Conservation (phyloP, 2,113 vertebrate species). For the Ptilorrhoa leucosticta region DNA sequence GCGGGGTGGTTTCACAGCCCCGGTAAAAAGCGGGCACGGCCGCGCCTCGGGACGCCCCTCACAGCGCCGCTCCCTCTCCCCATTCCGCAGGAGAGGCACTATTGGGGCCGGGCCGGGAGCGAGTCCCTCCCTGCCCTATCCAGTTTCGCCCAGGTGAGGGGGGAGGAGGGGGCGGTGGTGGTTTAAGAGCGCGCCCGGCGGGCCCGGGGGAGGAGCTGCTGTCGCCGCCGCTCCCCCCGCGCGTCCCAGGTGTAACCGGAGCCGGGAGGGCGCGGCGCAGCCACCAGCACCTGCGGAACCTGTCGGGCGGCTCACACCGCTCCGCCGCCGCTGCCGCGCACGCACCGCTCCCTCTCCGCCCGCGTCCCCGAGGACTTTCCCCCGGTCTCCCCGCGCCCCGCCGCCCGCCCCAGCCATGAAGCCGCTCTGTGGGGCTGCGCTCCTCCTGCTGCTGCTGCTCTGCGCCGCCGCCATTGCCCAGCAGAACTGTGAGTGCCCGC, state of each 20-base stretch:
- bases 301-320: constrained; percentile 14
- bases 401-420: not conserved
- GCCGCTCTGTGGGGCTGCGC: not conserved
- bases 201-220: not conserved
- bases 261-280: not conserved
- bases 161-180: not conserved
- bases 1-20: not conserved
- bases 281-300: constrained; percentile 47
- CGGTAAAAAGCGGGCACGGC: not conserved
- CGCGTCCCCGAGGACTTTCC: not conserved
- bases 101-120: not conserved
- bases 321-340: not conserved
- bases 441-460: constrained; percentile 1
- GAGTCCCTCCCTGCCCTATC: not conserved
- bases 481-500: not conserved
- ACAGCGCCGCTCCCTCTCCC: no score
- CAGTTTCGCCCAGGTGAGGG: constrained; percentile 31
- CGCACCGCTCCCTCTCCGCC: not conserved
- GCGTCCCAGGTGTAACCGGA: constrained; percentile 45
- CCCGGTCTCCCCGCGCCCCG: not conserved
- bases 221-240: not conserved
- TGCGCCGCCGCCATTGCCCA: not conserved
- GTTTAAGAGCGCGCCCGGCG: not conserved
- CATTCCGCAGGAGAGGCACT: not conserved
- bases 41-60: not conserved